Base-by-base conservation (phyloP, 2,888 invertebrate genomes). In the Limnephilus marmoratus region DNA sequence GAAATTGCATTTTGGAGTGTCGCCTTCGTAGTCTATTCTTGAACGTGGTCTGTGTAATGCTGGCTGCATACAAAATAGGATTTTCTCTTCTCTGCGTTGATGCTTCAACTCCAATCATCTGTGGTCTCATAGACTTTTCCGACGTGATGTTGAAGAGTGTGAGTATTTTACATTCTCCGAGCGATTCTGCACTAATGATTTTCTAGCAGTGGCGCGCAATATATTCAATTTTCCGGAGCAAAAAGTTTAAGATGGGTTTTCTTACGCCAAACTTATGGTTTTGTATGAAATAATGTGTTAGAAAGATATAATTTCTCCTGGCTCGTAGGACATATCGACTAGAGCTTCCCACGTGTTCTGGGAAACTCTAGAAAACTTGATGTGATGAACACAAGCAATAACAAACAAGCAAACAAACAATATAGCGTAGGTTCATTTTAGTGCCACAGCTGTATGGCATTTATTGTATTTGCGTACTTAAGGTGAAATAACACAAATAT, bases 61-160 rank as follows among this genome's bases (percentile, higher is more conserved):
- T 37, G 34, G 24, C 45, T 45, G 85, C 85, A 85, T 85, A 85
- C 45, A n/a, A 85, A 41, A 85, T 85, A 13, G 24, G 13, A n/a
- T 85, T 85, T 85, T n/a, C 85, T 85, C 41, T 85, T 45, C 34
- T 41, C 9, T 24, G 68, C 9, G 68, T 68, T 68, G 68, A 24
- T 41, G 41, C n/a, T 45, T 85, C 41, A 13, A 18, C 13, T 45
- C 45, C 85, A 85, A 85, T 85, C n/a, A 31, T 31, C 82, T 82
- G 82, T 15, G 34, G 7, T 82, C 31, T 31, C 18, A 34, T 34
- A 34, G 13, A 31, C 31, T 82, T 82, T 82, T 34, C 82, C 82
- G 13, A 31, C 82, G 15, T 7, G 82, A 18, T 31, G 31, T 82
- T 31, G 18, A 82, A 15, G 18, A 12, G 31, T 82, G 68, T 68